Base-by-base conservation (phyloP, 2,888 invertebrate genomes). In the Ametastegia equiseti region DNA sequence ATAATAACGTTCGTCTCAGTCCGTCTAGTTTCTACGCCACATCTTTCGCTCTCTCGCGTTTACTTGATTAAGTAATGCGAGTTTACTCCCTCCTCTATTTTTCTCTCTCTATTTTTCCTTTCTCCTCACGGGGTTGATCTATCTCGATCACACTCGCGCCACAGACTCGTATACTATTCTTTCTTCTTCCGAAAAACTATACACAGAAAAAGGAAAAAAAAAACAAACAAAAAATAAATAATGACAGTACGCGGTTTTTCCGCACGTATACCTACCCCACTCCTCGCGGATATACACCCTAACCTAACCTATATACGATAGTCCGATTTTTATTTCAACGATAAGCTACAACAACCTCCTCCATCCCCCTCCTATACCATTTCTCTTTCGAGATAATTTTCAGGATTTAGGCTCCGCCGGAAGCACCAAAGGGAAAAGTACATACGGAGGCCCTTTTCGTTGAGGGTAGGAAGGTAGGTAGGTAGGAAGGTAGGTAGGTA, bases 11-110 rank as follows among this genome's bases (percentile, higher is more conserved):
- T 81, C 85, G 84, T 84, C 83, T 81, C 65, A 63, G 47, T 71
- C 75, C 73, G 71, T 54, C 65, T 75, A 69, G 71, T 82, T 71
- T 65, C 80, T 39, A 77, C 77, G 33, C 78, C 78, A 39, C 80
- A 81, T 83, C 82, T 47, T 80, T 75, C 79, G 36, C 57, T 67
- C 67, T 47, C 85, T 86, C 84, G 88, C 87, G n/a, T 88, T 88
- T 87, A 86, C 88, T 88, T 88, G 88, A 88, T 88, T 88, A 88
- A 86, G 86, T 88, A 87, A 88, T 89, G 87, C 87, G 88, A 88
- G 86, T 87, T 88, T 87, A 71, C 87, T 33, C 30, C 71, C 79
- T 42, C 36, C 57, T 39, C 33, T n/a, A n/a, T n/a, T n/a, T n/a
- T n/a, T n/a, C n/a, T n/a, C n/a, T n/a, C n/a, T n/a, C n/a, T n/a